Conservation (phyloP, 2,113 vertebrate species). For the Rhinopithecus roxellana region DNA sequence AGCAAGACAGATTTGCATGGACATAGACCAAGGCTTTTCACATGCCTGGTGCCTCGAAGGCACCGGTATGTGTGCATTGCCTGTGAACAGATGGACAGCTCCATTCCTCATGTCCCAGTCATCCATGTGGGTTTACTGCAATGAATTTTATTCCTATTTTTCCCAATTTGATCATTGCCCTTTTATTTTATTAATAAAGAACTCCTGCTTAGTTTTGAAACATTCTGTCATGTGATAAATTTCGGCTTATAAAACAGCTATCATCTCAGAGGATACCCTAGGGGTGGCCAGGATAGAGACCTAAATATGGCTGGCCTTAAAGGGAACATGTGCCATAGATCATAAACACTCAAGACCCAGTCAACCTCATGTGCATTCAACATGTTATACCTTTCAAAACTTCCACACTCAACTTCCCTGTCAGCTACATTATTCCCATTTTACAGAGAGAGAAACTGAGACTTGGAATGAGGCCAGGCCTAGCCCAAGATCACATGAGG, state of each 20-base stretch:
- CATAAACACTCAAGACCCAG: not conserved
- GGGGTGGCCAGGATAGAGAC: not conserved
- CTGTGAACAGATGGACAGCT: fast-evolving
- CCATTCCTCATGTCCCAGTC: not conserved
- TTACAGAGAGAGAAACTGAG: not conserved
- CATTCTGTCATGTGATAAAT: not conserved
- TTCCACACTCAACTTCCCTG: not conserved
- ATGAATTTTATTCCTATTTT: not conserved
- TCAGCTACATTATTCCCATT: not conserved
- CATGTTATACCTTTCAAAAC: not conserved
- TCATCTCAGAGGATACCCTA: not conserved
- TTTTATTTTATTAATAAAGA: not conserved
- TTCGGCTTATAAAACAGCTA: not conserved
- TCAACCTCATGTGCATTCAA: not conserved
- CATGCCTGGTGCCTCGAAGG: too few relatives aligned
- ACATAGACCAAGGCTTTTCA: not conserved
- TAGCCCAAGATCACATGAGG: not conserved
- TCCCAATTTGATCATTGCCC: not conserved
- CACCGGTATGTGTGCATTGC: fast-evolving
- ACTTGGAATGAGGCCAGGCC: not conserved
- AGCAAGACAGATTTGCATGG: not conserved
- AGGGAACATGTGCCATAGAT: not conserved
- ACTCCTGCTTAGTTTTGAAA: not conserved
- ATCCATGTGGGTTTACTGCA: not conserved
- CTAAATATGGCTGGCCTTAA: not conserved